Evolutionary conservation across 1,140 invertebrate genomes (phyloP).

Genomic region (Trichomalopsis sarcophagae): DNA sequence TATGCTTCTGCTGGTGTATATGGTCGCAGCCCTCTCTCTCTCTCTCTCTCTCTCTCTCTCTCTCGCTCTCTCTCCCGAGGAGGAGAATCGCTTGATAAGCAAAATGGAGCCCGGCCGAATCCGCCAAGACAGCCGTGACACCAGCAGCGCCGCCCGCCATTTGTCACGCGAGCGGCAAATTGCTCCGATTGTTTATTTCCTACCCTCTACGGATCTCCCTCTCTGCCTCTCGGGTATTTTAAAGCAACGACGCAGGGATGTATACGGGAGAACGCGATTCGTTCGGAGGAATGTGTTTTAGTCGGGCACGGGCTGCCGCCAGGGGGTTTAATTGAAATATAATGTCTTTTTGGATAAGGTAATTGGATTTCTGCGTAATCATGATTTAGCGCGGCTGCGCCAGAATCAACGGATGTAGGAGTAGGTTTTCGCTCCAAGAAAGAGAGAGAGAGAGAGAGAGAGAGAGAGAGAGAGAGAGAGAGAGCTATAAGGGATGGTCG

Average conservation of each 20-base stretch:
- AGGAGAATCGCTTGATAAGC: conserved; percentile 44
- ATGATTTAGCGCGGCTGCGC: conserved; percentile 6
- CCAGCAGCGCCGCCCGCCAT: background rate
- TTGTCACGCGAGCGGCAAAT: conserved; percentile 40
- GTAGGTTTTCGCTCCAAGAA: background rate
- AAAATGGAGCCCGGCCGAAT: conserved; percentile 35
- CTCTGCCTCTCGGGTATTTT: conserved; percentile 1
- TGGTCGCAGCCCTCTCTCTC: too few relatives aligned
- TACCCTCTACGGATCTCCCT: background rate
- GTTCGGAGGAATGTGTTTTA: conserved; percentile 12
- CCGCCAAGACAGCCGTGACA: conserved; percentile 35
- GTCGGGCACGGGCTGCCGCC: background rate
- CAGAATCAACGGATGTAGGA: background rate
- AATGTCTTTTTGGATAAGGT: conserved; percentile 37
- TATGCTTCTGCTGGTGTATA: too few relatives aligned
- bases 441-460: too few relatives aligned
- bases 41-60: background rate
- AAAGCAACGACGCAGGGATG: background rate
- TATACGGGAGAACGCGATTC: background rate
- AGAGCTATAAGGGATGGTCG: background rate
- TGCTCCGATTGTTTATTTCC: conserved; percentile 46
- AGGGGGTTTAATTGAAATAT: conserved; percentile 47
- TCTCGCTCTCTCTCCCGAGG: background rate
- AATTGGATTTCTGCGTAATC: conserved; percentile 42
- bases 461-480: too few relatives aligned